Base-by-base conservation (phyloP, 1,140 invertebrate genomes). In the Brachionus calyciflorus region DNA sequence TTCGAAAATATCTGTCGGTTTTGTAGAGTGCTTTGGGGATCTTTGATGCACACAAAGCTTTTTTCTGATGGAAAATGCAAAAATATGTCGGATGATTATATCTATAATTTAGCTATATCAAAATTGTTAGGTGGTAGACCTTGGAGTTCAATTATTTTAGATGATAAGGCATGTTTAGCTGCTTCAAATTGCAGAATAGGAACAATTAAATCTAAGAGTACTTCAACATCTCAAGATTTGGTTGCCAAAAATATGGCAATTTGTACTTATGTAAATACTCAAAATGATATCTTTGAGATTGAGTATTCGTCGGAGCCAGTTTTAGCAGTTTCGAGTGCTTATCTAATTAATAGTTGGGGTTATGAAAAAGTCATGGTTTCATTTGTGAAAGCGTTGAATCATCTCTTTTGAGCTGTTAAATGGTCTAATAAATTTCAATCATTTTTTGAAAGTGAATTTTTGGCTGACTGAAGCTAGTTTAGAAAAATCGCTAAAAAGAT, bases 371-470 rank as follows among this genome's bases (percentile, higher is more conserved):
- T 28, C 26, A 51, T 6, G 26, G 49, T 6, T 0, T 24, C 19
- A 28, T 55, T 6, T 28, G 10, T 55, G 12, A 28, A 28, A 14
- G 21, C 24, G 24, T 28, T 10, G 10, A 55, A 55, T 28, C 26
- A 28, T 28, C 24, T 55, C 24, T 28, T 7, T 28, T n/a, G 14
- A 28, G 7, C 30, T 55, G 9, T 55, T 55, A 26, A 55, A 55
- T 55, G 24, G 51, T 28, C n/a, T 55, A 10, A 55, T 55, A 28
- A 55, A 55, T 55, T 55, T 55, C n/a, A 55, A 55, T 55, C 51
- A 55, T 12, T 55, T 55, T 55, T 28, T 28, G n/a, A 55, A 55
- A 28, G 26, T 55, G n/a, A 55, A 28, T 55, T 55, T 55, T 55
- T 12, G 51, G 24, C 51, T 55, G 2, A 55, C 1, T 55, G 51